Conservation (phyloP, 2,888 invertebrate species). For the Phymatocera aterrima region DNA sequence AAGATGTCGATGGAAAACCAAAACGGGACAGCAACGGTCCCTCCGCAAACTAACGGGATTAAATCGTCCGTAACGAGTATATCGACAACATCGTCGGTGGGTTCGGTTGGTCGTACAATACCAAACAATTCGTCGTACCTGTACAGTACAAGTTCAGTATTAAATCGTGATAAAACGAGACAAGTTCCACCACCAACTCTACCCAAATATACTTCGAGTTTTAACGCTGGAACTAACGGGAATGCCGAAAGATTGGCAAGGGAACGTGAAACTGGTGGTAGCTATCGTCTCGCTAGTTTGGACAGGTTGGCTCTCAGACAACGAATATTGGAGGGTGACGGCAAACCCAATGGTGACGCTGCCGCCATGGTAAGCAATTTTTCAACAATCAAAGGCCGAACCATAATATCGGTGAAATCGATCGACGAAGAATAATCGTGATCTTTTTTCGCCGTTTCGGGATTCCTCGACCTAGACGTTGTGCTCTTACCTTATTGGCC, state of each 20-base stretch:
- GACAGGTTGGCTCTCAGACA: slow-evolving; percentile 89
- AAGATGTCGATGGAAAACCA: slow-evolving; percentile 64
- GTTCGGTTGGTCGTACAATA: slow-evolving; percentile 58
- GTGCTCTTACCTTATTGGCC: no score
- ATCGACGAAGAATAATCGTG: no score
- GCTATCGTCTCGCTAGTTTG: slow-evolving; percentile 87
- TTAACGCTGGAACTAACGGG: slow-evolving; percentile 83
- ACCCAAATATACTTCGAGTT: slow-evolving; percentile 87
- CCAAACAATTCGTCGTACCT: slow-evolving; percentile 70
- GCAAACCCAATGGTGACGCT: slow-evolving; percentile 73
- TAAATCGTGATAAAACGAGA: slow-evolving; percentile 75
- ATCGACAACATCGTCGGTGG: slow-evolving; percentile 46
- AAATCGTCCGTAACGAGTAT: slow-evolving; percentile 58
- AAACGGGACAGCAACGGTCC: slow-evolving; percentile 58
- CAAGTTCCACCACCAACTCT: slow-evolving; percentile 87
- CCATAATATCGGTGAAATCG: no score
- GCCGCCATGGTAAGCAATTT: slow-evolving; percentile 67
- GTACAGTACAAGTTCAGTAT: slow-evolving; percentile 68
- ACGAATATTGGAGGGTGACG: slow-evolving; percentile 86
- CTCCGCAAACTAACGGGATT: slow-evolving; percentile 69
- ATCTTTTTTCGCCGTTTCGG: no score
- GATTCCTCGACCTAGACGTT: no score
- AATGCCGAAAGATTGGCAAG: slow-evolving; percentile 78
- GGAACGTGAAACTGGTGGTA: slow-evolving; percentile 83
- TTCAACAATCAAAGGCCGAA: not conserved